Evolutionary conservation across 1,140 invertebrate genomes (phyloP).

Genomic region (Anastatus disparis): DNA sequence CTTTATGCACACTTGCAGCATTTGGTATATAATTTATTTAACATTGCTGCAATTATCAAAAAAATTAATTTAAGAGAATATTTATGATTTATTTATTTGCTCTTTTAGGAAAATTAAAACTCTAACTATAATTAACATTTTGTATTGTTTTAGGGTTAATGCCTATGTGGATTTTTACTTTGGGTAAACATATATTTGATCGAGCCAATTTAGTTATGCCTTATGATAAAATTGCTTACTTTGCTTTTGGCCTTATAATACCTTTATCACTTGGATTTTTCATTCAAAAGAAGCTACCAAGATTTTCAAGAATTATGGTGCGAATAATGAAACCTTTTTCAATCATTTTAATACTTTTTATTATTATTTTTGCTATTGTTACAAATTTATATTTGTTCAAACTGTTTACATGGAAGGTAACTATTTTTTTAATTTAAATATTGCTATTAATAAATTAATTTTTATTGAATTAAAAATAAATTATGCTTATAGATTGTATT

Average conservation of each 20-base stretch:
- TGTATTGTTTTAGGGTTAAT: conserved; percentile 81
- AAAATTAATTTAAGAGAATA: neutral
- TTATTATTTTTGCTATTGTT: conserved; percentile 91
- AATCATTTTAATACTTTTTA: conserved; percentile 84
- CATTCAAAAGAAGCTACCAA: conserved; percentile 77
- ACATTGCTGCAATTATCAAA: neutral
- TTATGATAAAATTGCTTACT: conserved; percentile 80
- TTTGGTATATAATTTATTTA: conserved; percentile 71
- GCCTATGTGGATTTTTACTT: conserved; percentile 93
- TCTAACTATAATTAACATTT: neutral
- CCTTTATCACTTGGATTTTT: conserved; percentile 84
- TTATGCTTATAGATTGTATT: conserved; percentile 75
- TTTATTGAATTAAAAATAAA: neutral
- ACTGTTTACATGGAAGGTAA: conserved; percentile 87
- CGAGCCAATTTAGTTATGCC: conserved; percentile 80
- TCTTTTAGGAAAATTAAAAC: neutral
- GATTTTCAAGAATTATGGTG: conserved; percentile 76
- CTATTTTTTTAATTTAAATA: conserved; percentile 5
- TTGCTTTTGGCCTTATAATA: conserved; percentile 83
- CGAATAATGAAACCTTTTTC: conserved; percentile 89
- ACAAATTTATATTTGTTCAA: conserved; percentile 93
- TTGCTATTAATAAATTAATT: conserved; percentile 25
- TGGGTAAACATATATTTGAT: conserved; percentile 85
- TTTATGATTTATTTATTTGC: neutral
- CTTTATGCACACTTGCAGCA: conserved; percentile 85